Conservation (phyloP, 2,797 vertebrate genomes). For the Sebastes flavidus region DNA sequence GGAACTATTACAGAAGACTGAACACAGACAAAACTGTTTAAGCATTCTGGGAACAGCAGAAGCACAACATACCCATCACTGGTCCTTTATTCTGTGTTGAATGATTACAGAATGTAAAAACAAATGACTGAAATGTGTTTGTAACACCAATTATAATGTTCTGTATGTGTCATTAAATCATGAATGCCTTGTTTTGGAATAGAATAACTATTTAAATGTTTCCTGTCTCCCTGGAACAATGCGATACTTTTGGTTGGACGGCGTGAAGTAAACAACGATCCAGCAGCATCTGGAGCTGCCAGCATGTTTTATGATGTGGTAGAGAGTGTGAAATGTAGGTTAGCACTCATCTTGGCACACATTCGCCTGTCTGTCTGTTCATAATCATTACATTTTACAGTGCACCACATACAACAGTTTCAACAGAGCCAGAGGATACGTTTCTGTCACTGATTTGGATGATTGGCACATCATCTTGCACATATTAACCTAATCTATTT, state of each 20-base stretch:
- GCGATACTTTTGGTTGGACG: conserved; percentile 6
- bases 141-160: neutral
- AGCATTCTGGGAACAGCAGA: neutral
- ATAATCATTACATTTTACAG: conserved; percentile 25
- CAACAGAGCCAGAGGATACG: conserved; percentile 6
- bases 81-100: neutral
- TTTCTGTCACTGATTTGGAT: conserved; percentile 28
- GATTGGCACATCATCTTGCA: neutral
- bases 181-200: conserved; percentile 17
- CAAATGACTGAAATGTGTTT: neutral
- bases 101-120: neutral
- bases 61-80: neutral
- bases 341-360: conserved; percentile 15
- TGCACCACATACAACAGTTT: neutral
- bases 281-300: conserved; percentile 51
- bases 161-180: conserved; percentile 6
- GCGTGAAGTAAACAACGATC: conserved; percentile 43
- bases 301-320: conserved; percentile 44
- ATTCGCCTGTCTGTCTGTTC: conserved; percentile 27
- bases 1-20: neutral
- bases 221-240: conserved; percentile 38
- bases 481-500: neutral
- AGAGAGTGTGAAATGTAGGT: conserved; percentile 56
- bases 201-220: conserved; percentile 15
- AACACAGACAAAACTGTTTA: neutral